A percentile compares a stretch with the other conserved stretches of the same genome.
Conservation (phyloP, 2,888 invertebrate genomes). For the Caenorhabditis parvicauda region DNA sequence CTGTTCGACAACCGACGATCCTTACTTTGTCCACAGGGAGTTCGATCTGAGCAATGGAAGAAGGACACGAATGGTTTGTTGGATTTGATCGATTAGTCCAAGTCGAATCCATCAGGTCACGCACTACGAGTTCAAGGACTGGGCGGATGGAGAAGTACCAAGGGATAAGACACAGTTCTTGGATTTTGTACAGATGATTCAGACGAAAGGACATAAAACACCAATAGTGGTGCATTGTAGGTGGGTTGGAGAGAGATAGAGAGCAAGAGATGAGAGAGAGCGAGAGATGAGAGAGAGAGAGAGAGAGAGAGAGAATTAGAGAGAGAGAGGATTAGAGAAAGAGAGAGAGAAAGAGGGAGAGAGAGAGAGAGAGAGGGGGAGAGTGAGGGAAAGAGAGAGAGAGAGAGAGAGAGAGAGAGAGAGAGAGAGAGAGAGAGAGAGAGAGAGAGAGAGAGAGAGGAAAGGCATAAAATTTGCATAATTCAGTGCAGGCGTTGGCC, state of each 20-base stretch:
- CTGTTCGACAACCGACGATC: constrained; percentile 17
- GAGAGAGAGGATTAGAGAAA: not conserved
- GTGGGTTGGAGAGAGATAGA: constrained; percentile 15
- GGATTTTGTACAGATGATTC: constrained; percentile 17
- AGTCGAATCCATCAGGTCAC: constrained; percentile 11
- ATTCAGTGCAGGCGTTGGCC: constrained; percentile 57
- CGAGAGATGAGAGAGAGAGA: not conserved
- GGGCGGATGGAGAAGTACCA: constrained; percentile 20
- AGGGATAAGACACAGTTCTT: constrained; percentile 11
- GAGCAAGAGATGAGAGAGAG: not conserved
- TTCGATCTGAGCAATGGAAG: constrained; percentile 14
- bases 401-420: not conserved
- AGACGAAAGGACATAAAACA: constrained; percentile 15
- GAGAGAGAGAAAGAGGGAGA: not conserved
- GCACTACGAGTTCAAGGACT: constrained; percentile 23
- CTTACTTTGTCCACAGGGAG: constrained; percentile 21
- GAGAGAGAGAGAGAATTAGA: not conserved
- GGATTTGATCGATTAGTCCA: not conserved
- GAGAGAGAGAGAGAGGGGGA: not conserved
- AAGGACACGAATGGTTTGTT: no score
- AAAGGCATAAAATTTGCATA: not conserved
- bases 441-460: not conserved
- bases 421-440: not conserved
- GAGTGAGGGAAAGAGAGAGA: not conserved
- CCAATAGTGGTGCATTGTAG: constrained; percentile 59